These are phyloP conservation scores for Chironomus striatipennis DNA, from an alignment of 1,140 invertebrate species.

Conservation along the genomic window DNA sequence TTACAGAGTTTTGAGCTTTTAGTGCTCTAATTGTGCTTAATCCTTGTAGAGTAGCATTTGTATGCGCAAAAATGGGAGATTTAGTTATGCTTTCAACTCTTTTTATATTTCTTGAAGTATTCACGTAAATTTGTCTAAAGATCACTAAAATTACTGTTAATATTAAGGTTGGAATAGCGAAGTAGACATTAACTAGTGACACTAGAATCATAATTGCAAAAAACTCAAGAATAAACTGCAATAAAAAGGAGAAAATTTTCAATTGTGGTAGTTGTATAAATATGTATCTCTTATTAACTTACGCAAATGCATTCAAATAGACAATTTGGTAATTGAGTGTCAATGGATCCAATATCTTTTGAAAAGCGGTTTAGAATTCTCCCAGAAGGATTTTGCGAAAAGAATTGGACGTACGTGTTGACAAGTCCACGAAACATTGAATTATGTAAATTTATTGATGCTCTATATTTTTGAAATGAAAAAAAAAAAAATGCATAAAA, in stretches of 20 bases:
- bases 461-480: slow-evolving; percentile 48
- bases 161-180: slow-evolving; percentile 57
- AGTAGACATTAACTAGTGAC: slow-evolving; percentile 57
- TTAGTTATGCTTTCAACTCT: slow-evolving; percentile 26
- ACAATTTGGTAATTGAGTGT: slow-evolving; percentile 27
- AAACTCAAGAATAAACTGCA: slow-evolving; percentile 56
- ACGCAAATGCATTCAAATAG: slow-evolving; percentile 14
- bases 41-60: slow-evolving; percentile 56
- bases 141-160: slow-evolving; percentile 60
- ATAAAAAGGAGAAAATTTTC: too few relatives aligned
- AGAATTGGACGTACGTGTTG: slow-evolving; percentile 44
- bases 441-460: slow-evolving; percentile 54
- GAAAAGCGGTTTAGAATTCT: slow-evolving; percentile 42
- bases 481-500: too few relatives aligned
- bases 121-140: slow-evolving; percentile 44
- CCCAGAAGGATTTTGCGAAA: slow-evolving; percentile 48
- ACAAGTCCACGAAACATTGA: slow-evolving; percentile 48
- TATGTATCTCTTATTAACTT: background rate
- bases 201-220: slow-evolving; percentile 63
- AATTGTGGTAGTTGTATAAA: too few relatives aligned
- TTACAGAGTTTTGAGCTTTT: slow-evolving; percentile 46
- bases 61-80: slow-evolving; percentile 61
- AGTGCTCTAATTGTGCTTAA: slow-evolving; percentile 58
- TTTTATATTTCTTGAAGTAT: slow-evolving; percentile 45
- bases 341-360: slow-evolving; percentile 30